Percentiles rank a stretch among this genome's conserved stretches.
These are phyloP conservation scores for Cassiopea xamachana DNA, from an alignment of 30 jellyfish, hydroid and myxozoan genomes.

Conservation along the genomic window DNA sequence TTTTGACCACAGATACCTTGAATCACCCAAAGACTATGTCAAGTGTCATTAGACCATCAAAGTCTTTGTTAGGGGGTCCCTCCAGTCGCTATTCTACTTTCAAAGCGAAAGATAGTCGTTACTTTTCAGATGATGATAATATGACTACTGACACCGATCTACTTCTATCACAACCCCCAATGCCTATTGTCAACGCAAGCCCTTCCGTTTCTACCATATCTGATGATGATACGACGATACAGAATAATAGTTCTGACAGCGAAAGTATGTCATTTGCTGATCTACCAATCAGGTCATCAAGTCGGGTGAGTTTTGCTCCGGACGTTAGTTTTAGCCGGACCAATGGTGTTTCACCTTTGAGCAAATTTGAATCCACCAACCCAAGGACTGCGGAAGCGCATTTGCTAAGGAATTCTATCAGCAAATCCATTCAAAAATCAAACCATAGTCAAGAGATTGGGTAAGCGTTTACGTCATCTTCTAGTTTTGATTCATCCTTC, in stretches of 20 bases:
- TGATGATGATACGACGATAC: slow-evolving; percentile 50
- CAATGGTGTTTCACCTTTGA: slow-evolving; percentile 29
- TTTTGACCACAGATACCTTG: neutral
- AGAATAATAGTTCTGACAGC: slow-evolving; percentile 22
- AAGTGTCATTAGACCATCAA: neutral
- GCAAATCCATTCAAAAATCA: neutral
- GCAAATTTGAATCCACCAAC: slow-evolving; percentile 19
- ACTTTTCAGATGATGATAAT: slow-evolving; percentile 53
- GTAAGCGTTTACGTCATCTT: slow-evolving; percentile 5
- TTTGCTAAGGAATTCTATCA: neutral
- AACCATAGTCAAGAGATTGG: neutral
- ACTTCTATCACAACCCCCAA: slow-evolving; percentile 74
- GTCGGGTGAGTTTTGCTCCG: slow-evolving; percentile 76
- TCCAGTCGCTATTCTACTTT: neutral
- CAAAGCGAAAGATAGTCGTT: neutral
- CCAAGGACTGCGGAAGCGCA: slow-evolving; percentile 21
- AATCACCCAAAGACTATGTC: neutral
- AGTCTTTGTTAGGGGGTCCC: neutral
- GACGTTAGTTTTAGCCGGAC: slow-evolving; percentile 26
- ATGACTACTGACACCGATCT: slow-evolving; percentile 69
- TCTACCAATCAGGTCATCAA: slow-evolving; percentile 69
- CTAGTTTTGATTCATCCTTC: neutral
- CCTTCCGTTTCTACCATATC: slow-evolving; percentile 79
- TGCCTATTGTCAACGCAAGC: slow-evolving; percentile 88
- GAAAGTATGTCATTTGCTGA: slow-evolving; percentile 36